Evolutionary conservation across 2,113 vertebrate genomes (phyloP), one percentile per base, ranked within the genome.

Genomic region (Fregetta grallaria): DNA sequence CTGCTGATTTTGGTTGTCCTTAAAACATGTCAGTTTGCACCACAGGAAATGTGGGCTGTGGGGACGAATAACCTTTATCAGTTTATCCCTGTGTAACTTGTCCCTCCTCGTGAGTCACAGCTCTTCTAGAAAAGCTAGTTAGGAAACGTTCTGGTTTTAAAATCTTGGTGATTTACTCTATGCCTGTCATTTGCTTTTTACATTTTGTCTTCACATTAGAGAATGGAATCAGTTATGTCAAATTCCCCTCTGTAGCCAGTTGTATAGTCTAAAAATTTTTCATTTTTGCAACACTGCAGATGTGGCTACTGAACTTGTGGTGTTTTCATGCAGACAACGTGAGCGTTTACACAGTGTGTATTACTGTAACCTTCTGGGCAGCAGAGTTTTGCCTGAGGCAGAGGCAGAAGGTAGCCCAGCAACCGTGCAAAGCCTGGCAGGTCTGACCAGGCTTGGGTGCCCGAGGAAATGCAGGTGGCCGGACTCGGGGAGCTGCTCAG

Each of bases 1-100:
- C 58, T 86, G 52, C 71, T 94, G 6, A 7, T 70, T 96, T 90
- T 74, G 29, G 7, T 93, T 84, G 84, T 77, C 50, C 20, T 70
- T 70, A 56, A 91, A 67, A 68, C 30, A 13, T 20, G 13, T 50
- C 67, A 10, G 17, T 53, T 77, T 77, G 30, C 34, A 52, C 40
- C 55, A 38, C 26, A 58, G 47, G 44, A 80, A 25, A 52, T 49
- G 58, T 27, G 13, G 53, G 18, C 42, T 36, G 5, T 55, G 53
- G 34, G 26, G 16, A 7, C 76, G 58, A 68, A 50, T 67, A 84
- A 87, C 9, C 15, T 27, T 16, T 16, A 72, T 15, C 32, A 17
- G 47, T 83, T 83, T 79, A 55, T 53, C 25, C 40, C 20, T 21
- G 17, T 17, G n/a, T 42, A 27, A 50, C 32, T 76, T 47, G 27